Base-by-base conservation (phyloP, 2,888 invertebrate genomes). In the Cerastis leucographa region DNA sequence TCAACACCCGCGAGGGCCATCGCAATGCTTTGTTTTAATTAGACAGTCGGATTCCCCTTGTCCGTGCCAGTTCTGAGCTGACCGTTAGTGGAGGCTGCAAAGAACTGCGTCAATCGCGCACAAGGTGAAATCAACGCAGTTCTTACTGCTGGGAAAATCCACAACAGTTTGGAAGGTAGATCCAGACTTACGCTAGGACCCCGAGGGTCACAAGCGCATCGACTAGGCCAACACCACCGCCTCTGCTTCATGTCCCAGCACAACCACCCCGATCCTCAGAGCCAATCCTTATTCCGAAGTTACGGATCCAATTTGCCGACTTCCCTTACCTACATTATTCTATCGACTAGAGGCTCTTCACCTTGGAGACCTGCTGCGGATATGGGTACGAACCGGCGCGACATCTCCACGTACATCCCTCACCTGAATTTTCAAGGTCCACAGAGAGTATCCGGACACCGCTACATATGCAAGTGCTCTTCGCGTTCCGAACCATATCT, bases 311-410 rank as follows among this genome's bases (percentile, higher is more conserved):
- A 96, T 97, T 97, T 97, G 97, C 97, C 97, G 97, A 97, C 97
- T 97, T 97, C 97, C 97, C 97, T 97, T 97, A 97, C 96, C 97
- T 97, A 97, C 97, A 97, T 97, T 97, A 97, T 95, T 97, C 91
- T 91, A 91, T 90, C 90, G 97, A 97, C 75, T 75, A 75, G 75
- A 75, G 75, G 71, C 75, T 75, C 75, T 75, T 71, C 71, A 75
- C 75, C 75, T 97, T 97, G 97, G 97, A 97, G 97, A 98, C 97
- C 97, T 97, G 97, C 97, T 97, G 97, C 97, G 97, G 97, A 97
- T 97, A 97, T 97, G 97, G 97, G 97, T 97, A 97, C 97, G 97
- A 97, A 89, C 91, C 92, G 90, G 91, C 91, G 91, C 90, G 92
- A 93, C 90, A 90, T 90, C 88, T 93, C 89, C 89, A 90, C 85